Base-by-base conservation (phyloP, 2,113 vertebrate species). In the Sander lucioperca region DNA sequence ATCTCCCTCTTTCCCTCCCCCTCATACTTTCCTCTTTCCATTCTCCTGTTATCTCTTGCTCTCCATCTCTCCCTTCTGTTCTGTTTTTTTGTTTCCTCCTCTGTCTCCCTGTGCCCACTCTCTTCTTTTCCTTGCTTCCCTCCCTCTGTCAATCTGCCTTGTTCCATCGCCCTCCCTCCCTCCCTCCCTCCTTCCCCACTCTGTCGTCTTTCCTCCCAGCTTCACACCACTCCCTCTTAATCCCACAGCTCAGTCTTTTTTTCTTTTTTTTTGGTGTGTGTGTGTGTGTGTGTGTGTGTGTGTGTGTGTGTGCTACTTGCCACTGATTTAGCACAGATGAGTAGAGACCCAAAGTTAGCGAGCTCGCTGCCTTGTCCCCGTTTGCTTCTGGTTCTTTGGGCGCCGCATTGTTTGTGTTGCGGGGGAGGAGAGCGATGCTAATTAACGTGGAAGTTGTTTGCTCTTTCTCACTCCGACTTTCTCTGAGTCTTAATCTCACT, bases 401-500 rank as follows among this genome's bases (percentile, higher is more conserved):
- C 36, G 74, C 66, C 4, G 63, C 75, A 80, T 86, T 90, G 92
- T 92, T 87, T 90, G 86, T 54, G 66, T 80, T 59, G 88, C 65
- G 74, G 82, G 77, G 82, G 90, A 82, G 80, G 80, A 87, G 69
- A 78, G 74, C 83, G 88, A 82, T 80, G 84, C 88, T 91, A 90
- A 93, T 91, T 92, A 91, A 86, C 61, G 75, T 58, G 71, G 56
- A 90, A 89, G 83, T 66, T 75, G 82, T 91, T 91, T 91, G 79
- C 85, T 88, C 75, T 62, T 69, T 66, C 58, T 59, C 72, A 12
- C 74, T 69, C 65, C 4, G 19, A 69, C 64, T 83, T 66, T 27
- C 63, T 67, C 73, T 5, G 30, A 45, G 51, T 88, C 83, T 77
- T 87, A 85, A 91, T 87, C 78, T 86, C 39, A 0, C 69, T 77